A percentile compares a stretch with the other conserved stretches of the same genome.
These are phyloP conservation scores for Talpa occidentalis DNA, from an alignment of 2,113 vertebrate genomes.

Conservation along the genomic window DNA sequence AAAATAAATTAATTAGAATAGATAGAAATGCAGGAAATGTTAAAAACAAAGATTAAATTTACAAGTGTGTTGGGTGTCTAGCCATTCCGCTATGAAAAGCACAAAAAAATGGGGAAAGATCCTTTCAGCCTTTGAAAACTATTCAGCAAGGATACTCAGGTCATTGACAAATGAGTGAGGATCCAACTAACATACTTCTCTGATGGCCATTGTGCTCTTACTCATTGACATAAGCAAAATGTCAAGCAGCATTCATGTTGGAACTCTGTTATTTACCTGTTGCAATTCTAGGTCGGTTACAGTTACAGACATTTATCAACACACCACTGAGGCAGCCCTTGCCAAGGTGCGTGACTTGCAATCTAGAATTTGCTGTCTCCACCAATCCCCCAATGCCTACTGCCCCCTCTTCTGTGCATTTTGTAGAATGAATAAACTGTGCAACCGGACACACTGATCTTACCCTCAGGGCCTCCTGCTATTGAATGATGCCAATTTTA, in stretches of 20 bases:
- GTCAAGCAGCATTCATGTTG: neutral
- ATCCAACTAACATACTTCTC: neutral
- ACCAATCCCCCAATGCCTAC: fast-evolving
- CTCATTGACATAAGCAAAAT: neutral
- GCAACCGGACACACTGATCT: neutral
- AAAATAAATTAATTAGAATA: too few species aligned
- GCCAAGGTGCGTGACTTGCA: constrained; percentile 25
- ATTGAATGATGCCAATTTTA: neutral
- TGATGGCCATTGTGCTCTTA: neutral
- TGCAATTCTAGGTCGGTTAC: neutral
- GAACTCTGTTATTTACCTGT: neutral
- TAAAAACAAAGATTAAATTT: neutral
- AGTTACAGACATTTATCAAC: neutral
- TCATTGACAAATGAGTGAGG: neutral
- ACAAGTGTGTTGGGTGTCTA: neutral
- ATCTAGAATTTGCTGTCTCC: neutral
- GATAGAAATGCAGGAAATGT: neutral
- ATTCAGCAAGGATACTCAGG: neutral
- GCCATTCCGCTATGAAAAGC: neutral
- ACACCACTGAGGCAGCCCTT: fast-evolving
- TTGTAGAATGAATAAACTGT: neutral
- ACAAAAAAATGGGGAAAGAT: neutral
- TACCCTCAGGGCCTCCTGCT: neutral
- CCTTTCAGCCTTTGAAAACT: neutral
- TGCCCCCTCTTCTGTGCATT: neutral